Conservation (phyloP, 1,140 invertebrate genomes). For the Tetraneura akinire region DNA sequence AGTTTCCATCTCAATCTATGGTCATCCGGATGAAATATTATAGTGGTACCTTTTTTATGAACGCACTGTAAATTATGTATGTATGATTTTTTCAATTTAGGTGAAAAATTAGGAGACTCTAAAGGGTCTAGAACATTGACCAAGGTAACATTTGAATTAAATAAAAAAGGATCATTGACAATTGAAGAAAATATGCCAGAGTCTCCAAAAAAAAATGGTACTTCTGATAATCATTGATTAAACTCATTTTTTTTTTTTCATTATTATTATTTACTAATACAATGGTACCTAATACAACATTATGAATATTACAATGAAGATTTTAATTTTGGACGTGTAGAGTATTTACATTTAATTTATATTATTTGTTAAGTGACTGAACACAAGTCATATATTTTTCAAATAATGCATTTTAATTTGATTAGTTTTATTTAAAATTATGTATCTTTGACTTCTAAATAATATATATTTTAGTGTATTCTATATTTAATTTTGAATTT, state of each 20-base stretch:
- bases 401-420: neutral
- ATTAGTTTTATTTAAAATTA: neutral
- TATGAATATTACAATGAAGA: neutral
- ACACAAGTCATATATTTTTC: neutral
- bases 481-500: too few species aligned
- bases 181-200: slow-evolving; percentile 29
- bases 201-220: slow-evolving; percentile 19
- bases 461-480: neutral
- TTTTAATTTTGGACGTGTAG: neutral
- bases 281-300: too few species aligned
- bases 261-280: neutral
- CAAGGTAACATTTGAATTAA: slow-evolving; percentile 37
- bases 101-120: slow-evolving; percentile 28
- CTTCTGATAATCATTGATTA: neutral
- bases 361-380: neutral
- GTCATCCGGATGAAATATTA: too few species aligned
- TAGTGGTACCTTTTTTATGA: too few species aligned
- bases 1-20: too few species aligned
- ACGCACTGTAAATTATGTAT: too few species aligned
- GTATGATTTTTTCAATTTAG: neutral
- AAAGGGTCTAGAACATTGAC: slow-evolving; percentile 27
- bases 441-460: neutral
- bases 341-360: neutral
- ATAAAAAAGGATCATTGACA: slow-evolving; percentile 40
- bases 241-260: neutral